A percentile compares a stretch with the other conserved stretches of the same genome.
Evolutionary conservation across 2,113 vertebrate genomes (phyloP).

Genomic region (Indicator indicator): DNA sequence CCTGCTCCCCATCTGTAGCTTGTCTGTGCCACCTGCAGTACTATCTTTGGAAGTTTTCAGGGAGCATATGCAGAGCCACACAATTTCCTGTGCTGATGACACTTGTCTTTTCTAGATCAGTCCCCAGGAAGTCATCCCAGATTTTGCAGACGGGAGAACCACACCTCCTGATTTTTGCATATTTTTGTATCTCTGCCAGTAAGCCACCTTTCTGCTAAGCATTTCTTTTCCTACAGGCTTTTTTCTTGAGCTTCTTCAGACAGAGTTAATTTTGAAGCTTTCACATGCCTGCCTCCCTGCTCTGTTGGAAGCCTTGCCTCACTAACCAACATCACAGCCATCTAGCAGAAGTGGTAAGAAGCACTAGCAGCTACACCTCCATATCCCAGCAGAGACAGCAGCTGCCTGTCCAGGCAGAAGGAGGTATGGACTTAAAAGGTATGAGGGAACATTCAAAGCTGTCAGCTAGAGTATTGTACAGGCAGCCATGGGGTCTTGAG

Average conservation of each 20-base stretch:
- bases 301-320: not conserved
- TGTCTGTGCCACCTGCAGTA: slow-evolving; percentile 24
- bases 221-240: not conserved
- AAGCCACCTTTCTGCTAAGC: not conserved
- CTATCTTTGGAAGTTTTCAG: not conserved
- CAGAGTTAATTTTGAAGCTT: not conserved
- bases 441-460: not conserved
- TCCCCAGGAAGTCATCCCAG: not conserved
- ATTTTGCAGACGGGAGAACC: not conserved
- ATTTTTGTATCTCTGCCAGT: not conserved
- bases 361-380: not conserved
- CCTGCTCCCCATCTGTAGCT: not conserved
- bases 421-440: not conserved
- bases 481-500: not conserved
- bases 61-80: not conserved
- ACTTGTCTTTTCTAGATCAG: not conserved
- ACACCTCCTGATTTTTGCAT: not conserved
- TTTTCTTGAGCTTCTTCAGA: not conserved
- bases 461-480: not conserved
- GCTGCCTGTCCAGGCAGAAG: not conserved
- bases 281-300: not conserved
- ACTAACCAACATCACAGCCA: not conserved
- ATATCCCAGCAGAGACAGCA: not conserved
- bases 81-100: not conserved
- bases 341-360: not conserved